These are phyloP conservation scores for Dromiciops gliroides DNA, from an alignment of 2,113 vertebrate genomes.

Conservation along the genomic window DNA sequence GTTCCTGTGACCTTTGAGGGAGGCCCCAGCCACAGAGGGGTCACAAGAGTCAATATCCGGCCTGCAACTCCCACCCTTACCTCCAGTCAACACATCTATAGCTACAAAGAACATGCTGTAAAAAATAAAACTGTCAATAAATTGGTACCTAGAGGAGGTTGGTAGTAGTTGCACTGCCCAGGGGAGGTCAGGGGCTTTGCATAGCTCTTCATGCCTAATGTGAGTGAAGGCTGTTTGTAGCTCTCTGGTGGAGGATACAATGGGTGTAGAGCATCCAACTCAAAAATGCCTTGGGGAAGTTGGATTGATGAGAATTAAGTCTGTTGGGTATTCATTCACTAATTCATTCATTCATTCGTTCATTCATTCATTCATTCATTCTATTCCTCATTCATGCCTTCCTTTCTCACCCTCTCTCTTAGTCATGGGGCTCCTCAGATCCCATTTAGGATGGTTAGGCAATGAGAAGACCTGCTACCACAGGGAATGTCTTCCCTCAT, in stretches of 20 bases:
- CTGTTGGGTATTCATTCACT: not conserved
- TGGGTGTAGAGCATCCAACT: not conserved
- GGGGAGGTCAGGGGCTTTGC: not conserved
- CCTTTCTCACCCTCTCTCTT: not conserved
- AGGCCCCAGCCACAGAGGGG: not conserved
- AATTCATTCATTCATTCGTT: not conserved
- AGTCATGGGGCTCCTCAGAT: not conserved
- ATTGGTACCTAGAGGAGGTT: not conserved
- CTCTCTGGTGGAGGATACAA: not conserved
- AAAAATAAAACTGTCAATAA: not conserved
- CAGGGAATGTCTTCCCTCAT: not conserved
- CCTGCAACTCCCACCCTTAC: not conserved
- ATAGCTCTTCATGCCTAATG: not conserved
- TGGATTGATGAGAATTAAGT: not conserved
- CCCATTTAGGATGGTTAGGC: not conserved
- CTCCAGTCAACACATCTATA: not conserved
- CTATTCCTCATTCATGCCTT: not conserved
- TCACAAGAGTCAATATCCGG: not conserved
- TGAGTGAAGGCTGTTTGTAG: not conserved
- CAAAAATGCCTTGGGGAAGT: not conserved
- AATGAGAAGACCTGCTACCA: not conserved
- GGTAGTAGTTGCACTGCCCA: not conserved
- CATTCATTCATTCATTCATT: not conserved
- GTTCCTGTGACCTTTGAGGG: not conserved
- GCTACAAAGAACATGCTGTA: not conserved